Evolutionary conservation across 2,888 invertebrate genomes (phyloP).

Genomic region (Octonoba sinensis): DNA sequence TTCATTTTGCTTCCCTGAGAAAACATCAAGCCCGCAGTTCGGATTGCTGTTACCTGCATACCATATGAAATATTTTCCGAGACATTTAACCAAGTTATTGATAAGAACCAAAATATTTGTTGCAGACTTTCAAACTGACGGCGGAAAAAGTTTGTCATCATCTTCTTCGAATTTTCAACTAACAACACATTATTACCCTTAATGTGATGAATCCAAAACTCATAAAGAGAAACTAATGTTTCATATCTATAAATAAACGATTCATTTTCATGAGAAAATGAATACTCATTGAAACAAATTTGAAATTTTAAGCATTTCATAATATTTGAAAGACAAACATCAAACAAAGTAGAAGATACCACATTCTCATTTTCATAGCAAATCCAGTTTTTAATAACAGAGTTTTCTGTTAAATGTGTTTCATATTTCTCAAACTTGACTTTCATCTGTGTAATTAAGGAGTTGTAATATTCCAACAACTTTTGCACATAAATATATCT

Average conservation of each 20-base stretch:
- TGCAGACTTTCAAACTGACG: conserved; percentile 16
- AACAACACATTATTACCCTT: neutral
- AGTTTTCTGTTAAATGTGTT: neutral
- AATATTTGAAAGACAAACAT: conserved; percentile 5
- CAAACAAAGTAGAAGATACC: conserved; percentile 21
- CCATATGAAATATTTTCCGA: neutral
- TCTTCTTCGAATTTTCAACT: conserved; percentile 1
- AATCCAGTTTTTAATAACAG: conserved; percentile 18
- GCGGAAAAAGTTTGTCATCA: conserved; percentile 10
- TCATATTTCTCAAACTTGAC: neutral
- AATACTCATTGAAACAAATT: neutral
- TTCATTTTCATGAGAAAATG: neutral
- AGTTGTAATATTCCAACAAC: conserved; percentile 8
- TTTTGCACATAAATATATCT: conserved; percentile 6
- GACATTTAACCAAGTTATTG: conserved; percentile 10
- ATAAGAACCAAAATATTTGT: conserved; percentile 29
- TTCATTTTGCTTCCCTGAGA: conserved; percentile 63
- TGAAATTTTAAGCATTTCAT: conserved; percentile 8
- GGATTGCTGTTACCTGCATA: conserved; percentile 10
- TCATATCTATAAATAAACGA: neutral
- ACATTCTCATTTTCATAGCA: neutral
- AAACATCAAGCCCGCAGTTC: neutral
- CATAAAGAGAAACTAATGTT: conserved; percentile 16
- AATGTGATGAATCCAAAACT: conserved; percentile 21
- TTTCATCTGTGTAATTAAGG: neutral